Percentiles rank a stretch among this genome's conserved stretches.
phyloP scores from a whole-genome alignment of 1,140 invertebrate genomes.

The Aphis gossypii region DNA sequence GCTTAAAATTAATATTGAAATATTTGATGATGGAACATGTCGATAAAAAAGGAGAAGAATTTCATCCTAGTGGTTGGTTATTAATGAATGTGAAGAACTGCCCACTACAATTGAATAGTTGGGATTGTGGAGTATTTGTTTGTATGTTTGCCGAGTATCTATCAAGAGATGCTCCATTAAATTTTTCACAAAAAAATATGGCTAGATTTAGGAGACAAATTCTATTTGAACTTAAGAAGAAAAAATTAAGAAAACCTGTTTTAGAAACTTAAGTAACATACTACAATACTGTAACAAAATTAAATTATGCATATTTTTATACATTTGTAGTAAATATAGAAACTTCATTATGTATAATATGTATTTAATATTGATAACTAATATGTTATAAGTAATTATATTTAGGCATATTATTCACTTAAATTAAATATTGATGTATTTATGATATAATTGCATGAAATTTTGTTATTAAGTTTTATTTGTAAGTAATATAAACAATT shows the following conservation, averaged over 20 bases:
- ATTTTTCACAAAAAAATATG: constrained; percentile 88
- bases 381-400: not conserved
- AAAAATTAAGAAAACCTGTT: constrained; percentile 2
- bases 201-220: constrained; percentile 91
- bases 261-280: not conserved
- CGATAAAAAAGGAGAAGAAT: constrained; percentile 83
- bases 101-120: constrained; percentile 95
- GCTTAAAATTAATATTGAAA: constrained; percentile 72
- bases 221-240: constrained; percentile 84
- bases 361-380: not conserved
- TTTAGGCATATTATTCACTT: not conserved
- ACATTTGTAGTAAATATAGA: not conserved
- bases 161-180: constrained; percentile 78
- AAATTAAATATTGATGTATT: not conserved
- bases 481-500: not conserved
- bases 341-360: not conserved
- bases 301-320: not conserved
- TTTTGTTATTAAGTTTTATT: not conserved
- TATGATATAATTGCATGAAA: not conserved
- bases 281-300: not conserved
- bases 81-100: constrained; percentile 61
- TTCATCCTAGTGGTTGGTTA: constrained; percentile 77
- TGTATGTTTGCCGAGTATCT: constrained; percentile 95
- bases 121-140: constrained; percentile 96
- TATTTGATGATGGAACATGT: constrained; percentile 85